phyloP scores from a whole-genome alignment of 1,140 invertebrate genomes.

The Aradophagus sp. region DNA sequence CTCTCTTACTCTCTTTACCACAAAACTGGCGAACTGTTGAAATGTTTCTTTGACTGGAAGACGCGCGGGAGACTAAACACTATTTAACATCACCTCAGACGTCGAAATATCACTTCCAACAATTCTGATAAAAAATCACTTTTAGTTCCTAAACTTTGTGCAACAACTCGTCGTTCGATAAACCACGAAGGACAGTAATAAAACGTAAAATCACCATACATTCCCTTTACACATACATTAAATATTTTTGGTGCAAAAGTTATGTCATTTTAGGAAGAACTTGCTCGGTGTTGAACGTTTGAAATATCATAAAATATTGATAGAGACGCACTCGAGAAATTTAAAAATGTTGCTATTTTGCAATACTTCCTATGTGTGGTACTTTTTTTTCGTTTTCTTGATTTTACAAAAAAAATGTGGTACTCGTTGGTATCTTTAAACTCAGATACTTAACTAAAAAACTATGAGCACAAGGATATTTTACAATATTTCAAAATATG shows the following conservation, averaged over 20 bases:
- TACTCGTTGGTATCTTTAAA: no score
- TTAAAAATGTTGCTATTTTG: neutral
- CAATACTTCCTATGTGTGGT: no score
- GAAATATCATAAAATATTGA: constrained; percentile 23
- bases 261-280: constrained; percentile 70
- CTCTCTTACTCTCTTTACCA: no score
- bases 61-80: no score
- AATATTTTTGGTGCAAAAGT: constrained; percentile 63
- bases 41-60: neutral
- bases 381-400: no score
- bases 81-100: no score
- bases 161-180: constrained; percentile 27
- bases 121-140: neutral
- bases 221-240: constrained; percentile 31
- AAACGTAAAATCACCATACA: constrained; percentile 31
- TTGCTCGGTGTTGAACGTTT: constrained; percentile 48
- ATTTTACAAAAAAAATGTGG: no score
- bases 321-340: neutral
- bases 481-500: constrained; percentile 29
- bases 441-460: no score
- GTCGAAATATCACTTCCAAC: neutral
- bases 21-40: neutral
- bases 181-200: constrained; percentile 27
- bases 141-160: constrained; percentile 24
- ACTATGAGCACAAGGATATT: no score